Base-by-base conservation (phyloP, 2,113 vertebrate species). In the Agapornis roseicollis region DNA sequence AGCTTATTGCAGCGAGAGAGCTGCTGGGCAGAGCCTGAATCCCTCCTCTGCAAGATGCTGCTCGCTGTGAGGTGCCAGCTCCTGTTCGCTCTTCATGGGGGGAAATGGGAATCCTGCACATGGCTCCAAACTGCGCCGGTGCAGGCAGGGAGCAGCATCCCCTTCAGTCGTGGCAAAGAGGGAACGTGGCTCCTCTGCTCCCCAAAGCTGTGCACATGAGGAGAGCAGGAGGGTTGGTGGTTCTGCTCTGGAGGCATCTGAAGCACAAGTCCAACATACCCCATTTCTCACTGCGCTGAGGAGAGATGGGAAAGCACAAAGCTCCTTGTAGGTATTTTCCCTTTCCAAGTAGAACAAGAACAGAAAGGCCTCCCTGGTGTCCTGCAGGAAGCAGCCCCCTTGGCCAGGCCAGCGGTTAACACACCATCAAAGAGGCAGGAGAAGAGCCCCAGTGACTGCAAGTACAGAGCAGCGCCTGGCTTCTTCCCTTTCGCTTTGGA, bases 391-490 rank as follows among this genome's bases (percentile, higher is more conserved):
- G 74, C 79, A 77, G 76, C 78, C 55, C 56, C 23, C 3, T 60
- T 33, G 52, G 69, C 65, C 89, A 81, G 86, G 89, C 69, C 50
- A 47, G 74, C 74, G 88, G 76, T 80, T 76, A 94, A 35, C 85
- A 94, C 93, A 58, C 52, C 49, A 92, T 81, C 89, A 73, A 3
- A 20, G 85, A 78, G 86, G 77, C 63, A 82, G 68, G 47, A 80
- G 68, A 86, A 52, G 24, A 84, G 50, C 55, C 50, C 25, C n/a
- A 56, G 66, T 8, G 55, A 66, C 63, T n/a, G 52, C 28, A 42
- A 61, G 17, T 0, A 33, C 74, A 47, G 20, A 85, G 76, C 80
- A 74, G 80, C 64, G 41, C 77, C 76, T 12, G 6, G 60, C 35
- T 81, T 24, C 73, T 61, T 66, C 73, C 31, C 24, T 60, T 49